Evolutionary conservation across 2,113 vertebrate genomes (phyloP).

Genomic region (Ammodramus savannarum): DNA sequence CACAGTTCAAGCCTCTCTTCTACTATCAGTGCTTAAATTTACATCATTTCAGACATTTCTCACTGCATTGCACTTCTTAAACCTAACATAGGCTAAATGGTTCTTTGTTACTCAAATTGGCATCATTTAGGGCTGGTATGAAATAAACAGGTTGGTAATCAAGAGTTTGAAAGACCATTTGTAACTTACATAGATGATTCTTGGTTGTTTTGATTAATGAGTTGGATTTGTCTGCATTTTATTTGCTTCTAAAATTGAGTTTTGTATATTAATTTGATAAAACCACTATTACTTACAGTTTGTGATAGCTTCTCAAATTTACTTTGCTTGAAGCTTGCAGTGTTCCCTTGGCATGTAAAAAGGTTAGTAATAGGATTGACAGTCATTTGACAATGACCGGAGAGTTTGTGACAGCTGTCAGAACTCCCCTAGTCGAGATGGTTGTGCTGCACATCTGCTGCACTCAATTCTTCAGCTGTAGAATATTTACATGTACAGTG

Average conservation of each 20-base stretch:
- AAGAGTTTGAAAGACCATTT: not conserved
- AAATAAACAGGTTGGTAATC: not conserved
- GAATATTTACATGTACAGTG: not conserved
- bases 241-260: not conserved
- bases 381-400: not conserved
- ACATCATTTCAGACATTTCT: not conserved
- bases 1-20: not conserved
- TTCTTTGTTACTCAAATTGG: not conserved
- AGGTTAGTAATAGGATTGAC: not conserved
- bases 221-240: not conserved
- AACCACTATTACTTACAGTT: not conserved
- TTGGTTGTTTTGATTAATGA: not conserved
- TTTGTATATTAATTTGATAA: not conserved
- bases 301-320: not conserved
- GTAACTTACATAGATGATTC: not conserved
- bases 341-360: not conserved
- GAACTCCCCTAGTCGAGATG: not conserved
- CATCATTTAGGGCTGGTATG: not conserved
- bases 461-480: not conserved
- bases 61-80: not conserved
- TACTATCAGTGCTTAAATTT: not conserved
- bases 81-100: not conserved
- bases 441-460: not conserved
- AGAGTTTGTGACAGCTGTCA: constrained; percentile 10
- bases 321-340: not conserved